phyloP scores from a whole-genome alignment of 2,797 vertebrate species.

The Brachyalestes nurse region DNA sequence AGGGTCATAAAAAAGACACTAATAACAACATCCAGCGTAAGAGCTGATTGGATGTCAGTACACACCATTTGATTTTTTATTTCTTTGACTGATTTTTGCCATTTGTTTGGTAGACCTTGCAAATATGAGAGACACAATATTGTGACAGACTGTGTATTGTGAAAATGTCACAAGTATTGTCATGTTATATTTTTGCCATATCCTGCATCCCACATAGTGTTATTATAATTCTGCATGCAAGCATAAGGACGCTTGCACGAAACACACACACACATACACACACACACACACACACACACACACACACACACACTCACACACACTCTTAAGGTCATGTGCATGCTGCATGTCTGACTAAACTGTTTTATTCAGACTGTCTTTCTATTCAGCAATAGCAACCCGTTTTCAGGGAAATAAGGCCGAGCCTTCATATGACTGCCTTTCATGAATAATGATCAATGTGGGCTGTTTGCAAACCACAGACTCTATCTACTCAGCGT shows the following conservation, averaged over 20 bases:
- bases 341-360: constrained; percentile 30
- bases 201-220: neutral
- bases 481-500: constrained; percentile 56
- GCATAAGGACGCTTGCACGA: neutral
- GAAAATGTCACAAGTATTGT: neutral
- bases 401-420: constrained; percentile 40
- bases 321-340: constrained; percentile 46
- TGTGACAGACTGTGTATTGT: neutral
- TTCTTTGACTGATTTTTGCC: neutral
- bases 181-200: neutral
- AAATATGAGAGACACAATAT: neutral
- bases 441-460: constrained; percentile 71
- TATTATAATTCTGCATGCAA: constrained; percentile 9
- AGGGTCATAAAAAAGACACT: neutral
- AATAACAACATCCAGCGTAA: neutral
- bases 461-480: constrained; percentile 64
- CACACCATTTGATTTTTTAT: too few relatives aligned
- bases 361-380: constrained; percentile 37
- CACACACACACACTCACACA: constrained; percentile 5
- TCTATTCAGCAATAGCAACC: constrained; percentile 43
- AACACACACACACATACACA: constrained; percentile 10
- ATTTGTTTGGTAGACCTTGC: neutral
- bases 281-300: constrained; percentile 5
- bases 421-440: constrained; percentile 58
- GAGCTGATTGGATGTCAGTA: neutral